Evolutionary conservation across 2,797 vertebrate genomes (phyloP).

Genomic region (Pampus argenteus): DNA sequence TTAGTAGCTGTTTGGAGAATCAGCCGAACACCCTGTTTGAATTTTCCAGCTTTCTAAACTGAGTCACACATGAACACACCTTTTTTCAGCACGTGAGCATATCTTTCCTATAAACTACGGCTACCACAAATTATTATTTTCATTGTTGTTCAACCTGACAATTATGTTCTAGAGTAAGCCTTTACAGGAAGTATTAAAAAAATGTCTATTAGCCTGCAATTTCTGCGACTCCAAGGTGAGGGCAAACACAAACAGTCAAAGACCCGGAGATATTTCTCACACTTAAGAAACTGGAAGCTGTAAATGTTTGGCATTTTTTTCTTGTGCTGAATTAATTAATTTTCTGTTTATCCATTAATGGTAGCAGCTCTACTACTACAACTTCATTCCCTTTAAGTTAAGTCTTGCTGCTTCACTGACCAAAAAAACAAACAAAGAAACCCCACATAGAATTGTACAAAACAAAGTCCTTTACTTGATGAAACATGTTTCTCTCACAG

Average conservation of each 20-base stretch:
- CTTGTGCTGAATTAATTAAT: background rate
- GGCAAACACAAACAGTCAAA: background rate
- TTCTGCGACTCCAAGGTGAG: background rate
- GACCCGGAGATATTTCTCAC: background rate
- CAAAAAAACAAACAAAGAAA: no score
- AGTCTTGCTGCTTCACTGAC: conserved; percentile 22
- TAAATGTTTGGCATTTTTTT: conserved; percentile 13
- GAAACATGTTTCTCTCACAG: conserved; percentile 44
- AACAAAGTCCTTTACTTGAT: conserved; percentile 45
- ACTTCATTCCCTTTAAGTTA: no score
- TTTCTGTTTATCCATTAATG: background rate
- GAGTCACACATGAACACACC: background rate
- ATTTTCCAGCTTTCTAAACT: background rate
- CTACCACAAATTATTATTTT: background rate
- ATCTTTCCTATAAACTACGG: background rate
- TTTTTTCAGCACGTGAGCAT: background rate
- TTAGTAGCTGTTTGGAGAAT: background rate
- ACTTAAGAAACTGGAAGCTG: background rate
- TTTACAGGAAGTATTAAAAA: background rate
- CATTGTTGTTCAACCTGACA: background rate
- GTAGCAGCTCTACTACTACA: conserved; percentile 2
- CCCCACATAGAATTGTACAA: conserved; percentile 9
- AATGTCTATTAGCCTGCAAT: background rate
- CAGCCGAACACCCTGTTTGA: background rate
- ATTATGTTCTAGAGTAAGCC: background rate